These are phyloP conservation scores for Macrobrachium rosenbergii DNA, from an alignment of 1,140 invertebrate genomes.

Conservation along the genomic window DNA sequence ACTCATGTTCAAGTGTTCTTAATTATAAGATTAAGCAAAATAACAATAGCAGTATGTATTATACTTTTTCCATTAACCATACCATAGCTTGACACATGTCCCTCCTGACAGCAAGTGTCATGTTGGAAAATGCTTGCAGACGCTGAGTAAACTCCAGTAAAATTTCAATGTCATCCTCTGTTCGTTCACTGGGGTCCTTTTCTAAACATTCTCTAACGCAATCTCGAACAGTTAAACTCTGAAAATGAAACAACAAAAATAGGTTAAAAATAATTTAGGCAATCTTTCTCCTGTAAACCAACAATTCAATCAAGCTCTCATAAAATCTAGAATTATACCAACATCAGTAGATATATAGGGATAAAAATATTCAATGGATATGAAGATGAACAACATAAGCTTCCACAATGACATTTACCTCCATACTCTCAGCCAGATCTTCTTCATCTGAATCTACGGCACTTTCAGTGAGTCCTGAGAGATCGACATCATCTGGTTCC, in stretches of 20 bases:
- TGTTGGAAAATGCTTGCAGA: conserved; percentile 93
- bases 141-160: conserved; percentile 98
- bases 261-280: neutral
- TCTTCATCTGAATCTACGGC: conserved; percentile 96
- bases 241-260: conserved; percentile 59
- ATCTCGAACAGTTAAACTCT: conserved; percentile 92
- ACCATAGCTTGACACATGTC: conserved; percentile 92
- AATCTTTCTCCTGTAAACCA: no score
- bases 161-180: conserved; percentile 95
- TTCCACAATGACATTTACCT: conserved; percentile 71
- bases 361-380: neutral
- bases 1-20: no score
- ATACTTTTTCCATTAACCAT: neutral
- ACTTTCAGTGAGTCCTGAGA: conserved; percentile 93
- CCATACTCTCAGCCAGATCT: conserved; percentile 91
- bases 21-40: no score
- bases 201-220: conserved; percentile 96
- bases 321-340: no score
- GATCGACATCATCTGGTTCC: conserved; percentile 89
- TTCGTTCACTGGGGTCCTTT: conserved; percentile 94
- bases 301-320: no score
- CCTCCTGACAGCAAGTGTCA: conserved; percentile 90
- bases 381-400: neutral
- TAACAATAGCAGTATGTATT: no score
- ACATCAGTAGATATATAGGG: no score